Evolutionary conservation across 2,888 invertebrate species (phyloP), one percentile per base, ranked within the genome.

Genomic region (Leucoma salicis): DNA sequence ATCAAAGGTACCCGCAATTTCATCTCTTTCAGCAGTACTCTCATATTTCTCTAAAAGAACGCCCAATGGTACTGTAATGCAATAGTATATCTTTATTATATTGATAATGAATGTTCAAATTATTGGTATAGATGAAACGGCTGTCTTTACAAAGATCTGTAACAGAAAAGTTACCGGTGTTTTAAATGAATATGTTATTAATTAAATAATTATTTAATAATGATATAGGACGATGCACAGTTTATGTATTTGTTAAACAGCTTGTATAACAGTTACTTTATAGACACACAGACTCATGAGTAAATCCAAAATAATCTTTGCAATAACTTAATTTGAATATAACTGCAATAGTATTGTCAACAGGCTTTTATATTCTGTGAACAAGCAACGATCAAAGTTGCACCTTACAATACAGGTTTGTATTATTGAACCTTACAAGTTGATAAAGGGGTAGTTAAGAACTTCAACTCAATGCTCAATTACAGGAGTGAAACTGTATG

Each of bases 21-120:
- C 96, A 71, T 96, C 96, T 14, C 91, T 89, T 70, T 95, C 95
- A 3, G 92, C 84, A 12, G 92, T 91, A 31, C 93, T 94, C 71
- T 95, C 95, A 80, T 94, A 96, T 53, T 94, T 92, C 63, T 95
- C 94, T 57, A 93, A 93, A 33, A 97, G 86, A 15, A 96, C 95
- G 69, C 94, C 94, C 46, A 95, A 90, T 7, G 95, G 96, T 39
- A 96, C 96, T 96, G 87, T 1, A 74, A 82, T 58, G 62, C 6
- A 53, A 18, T 21, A 49, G 34, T 40, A 15, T 27, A 18, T 16
- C 6, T 13, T 7, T 33, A n/a, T 3, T 10, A 18, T 7, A 27
- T n/a, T n/a, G 11, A 25, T 8, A 25, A 25, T 25, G 11, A 1
- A 10, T 25, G 10, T 25, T 25, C 11, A 25, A 2, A 25, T n/a